Evolutionary conservation across 1,140 invertebrate genomes (phyloP).

Genomic region (Tetranychus urticae): DNA sequence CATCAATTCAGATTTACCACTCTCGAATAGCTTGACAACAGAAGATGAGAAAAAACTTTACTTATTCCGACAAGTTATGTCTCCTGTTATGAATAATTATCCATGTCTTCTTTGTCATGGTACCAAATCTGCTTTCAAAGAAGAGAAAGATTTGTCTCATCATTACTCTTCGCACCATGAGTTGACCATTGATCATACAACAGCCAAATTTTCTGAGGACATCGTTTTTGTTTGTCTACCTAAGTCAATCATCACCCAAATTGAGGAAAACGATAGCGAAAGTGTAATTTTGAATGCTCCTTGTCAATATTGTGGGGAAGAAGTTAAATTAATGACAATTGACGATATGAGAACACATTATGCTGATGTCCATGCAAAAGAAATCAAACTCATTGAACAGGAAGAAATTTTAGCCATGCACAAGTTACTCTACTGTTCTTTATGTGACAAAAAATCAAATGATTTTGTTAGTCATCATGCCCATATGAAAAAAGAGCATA

Average conservation of each 20-base stretch:
- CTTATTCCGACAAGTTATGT: conserved; percentile 15
- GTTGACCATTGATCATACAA: conserved; percentile 10
- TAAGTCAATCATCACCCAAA: conserved; percentile 4
- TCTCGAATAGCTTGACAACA: conserved; percentile 11
- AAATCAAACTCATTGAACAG: conserved; percentile 11
- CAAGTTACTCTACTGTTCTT: conserved; percentile 14
- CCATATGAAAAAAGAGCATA: conserved; percentile 15
- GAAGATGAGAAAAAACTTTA: conserved; percentile 12
- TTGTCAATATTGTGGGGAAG: conserved; percentile 14
- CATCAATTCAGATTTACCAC: conserved; percentile 15
- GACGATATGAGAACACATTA: conserved; percentile 15
- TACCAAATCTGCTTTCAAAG: conserved; percentile 13
- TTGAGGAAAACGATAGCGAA: conserved; percentile 9
- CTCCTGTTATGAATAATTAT: conserved; percentile 11
- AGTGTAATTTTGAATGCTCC: conserved; percentile 13
- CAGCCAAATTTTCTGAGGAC: conserved; percentile 16
- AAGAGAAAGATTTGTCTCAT: conserved; percentile 12
- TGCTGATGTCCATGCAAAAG: conserved; percentile 12
- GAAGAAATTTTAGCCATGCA: conserved; percentile 9
- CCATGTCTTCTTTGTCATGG: conserved; percentile 13
- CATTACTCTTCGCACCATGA: conserved; percentile 16
- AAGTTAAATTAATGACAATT: conserved; percentile 11
- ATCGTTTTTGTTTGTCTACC: conserved; percentile 17
- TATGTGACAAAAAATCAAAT: conserved; percentile 11
- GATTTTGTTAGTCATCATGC: conserved; percentile 14